Evolutionary conservation across 2,888 invertebrate species (phyloP).

Genomic region (Romanomermis culicivorax): DNA sequence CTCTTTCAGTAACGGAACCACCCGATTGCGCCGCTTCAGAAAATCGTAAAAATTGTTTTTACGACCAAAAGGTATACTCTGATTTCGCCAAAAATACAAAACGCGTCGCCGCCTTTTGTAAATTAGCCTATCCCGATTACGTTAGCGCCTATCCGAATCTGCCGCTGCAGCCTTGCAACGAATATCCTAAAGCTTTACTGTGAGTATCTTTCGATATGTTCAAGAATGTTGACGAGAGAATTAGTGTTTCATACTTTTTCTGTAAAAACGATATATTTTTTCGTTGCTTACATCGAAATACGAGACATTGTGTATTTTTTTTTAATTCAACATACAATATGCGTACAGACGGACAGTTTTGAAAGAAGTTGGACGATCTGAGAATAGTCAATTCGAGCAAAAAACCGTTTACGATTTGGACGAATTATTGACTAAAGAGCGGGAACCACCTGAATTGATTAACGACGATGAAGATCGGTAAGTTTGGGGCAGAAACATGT

Average conservation of each 20-base stretch:
- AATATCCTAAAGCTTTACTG: constrained; percentile 4
- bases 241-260: neutral
- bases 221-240: neutral
- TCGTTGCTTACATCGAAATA: neutral
- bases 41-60: neutral
- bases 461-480: constrained; percentile 6
- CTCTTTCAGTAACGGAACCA: too few species aligned
- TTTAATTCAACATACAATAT: neutral
- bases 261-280: neutral
- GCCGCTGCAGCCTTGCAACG: constrained; percentile 38
- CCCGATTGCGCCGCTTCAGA: too few species aligned
- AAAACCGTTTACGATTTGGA: constrained; percentile 52
- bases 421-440: constrained; percentile 26
- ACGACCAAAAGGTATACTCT: constrained; percentile 37
- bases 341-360: constrained; percentile 38
- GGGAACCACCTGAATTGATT: constrained; percentile 5
- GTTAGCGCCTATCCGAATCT: constrained; percentile 36
- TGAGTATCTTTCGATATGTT: neutral
- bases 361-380: constrained; percentile 45
- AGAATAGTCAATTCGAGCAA: constrained; percentile 39
- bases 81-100: constrained; percentile 19
- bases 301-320: neutral
- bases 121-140: constrained; percentile 53
- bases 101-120: constrained; percentile 47
- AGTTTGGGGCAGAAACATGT: constrained; percentile 9